Base-by-base conservation (phyloP, 2,888 invertebrate genomes). In the Parnassius mnemosyne region DNA sequence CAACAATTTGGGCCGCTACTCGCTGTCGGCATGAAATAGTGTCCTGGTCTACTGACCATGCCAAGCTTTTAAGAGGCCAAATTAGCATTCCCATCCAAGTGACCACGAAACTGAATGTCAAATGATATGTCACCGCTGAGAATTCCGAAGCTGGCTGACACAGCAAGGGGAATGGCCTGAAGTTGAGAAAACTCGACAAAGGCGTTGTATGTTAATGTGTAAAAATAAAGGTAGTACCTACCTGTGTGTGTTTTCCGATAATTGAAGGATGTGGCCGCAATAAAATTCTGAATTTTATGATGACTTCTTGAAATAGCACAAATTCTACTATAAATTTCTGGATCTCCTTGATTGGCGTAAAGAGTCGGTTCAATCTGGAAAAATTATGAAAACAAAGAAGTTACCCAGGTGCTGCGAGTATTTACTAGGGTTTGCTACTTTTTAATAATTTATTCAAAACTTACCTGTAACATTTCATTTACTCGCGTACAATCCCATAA, bases 311-410 rank as follows among this genome's bases (percentile, higher is more conserved):
- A 94, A 65, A 95, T 92, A 2, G 91, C 85, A 61, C 94, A 84
- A 70, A 96, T 95, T 70, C 93, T 92, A 58, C 88, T 82, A 66
- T 93, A 92, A 60, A 94, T 81, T 66, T 90, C 92, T 66, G 86
- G 86, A 84, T 96, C 96, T 12, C 94, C 94, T 58, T 95, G 94
- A 82, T 95, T 93, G 13, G 94, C 81, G 76, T 92, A 93, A 60
- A 89, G 84, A 54, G 88, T 79, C 53, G 91, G 71, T 69, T 87
- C 89, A 56, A 74, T 73, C 80, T 87, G 70, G 71, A 84, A 79
- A 44, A 3, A 20, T 16, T 44, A 55, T 11, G 16, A 5, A 20
- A 53, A 25, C n/a, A 10, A 51, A 9, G 10, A 16, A 16, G 1
- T 16, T 16, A 16, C 12, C 25, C 3, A 46, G 10, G 12, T 46